These are phyloP conservation scores for Phylloscopus whistleri DNA, from an alignment of 2,113 vertebrate species.

Conservation along the genomic window DNA sequence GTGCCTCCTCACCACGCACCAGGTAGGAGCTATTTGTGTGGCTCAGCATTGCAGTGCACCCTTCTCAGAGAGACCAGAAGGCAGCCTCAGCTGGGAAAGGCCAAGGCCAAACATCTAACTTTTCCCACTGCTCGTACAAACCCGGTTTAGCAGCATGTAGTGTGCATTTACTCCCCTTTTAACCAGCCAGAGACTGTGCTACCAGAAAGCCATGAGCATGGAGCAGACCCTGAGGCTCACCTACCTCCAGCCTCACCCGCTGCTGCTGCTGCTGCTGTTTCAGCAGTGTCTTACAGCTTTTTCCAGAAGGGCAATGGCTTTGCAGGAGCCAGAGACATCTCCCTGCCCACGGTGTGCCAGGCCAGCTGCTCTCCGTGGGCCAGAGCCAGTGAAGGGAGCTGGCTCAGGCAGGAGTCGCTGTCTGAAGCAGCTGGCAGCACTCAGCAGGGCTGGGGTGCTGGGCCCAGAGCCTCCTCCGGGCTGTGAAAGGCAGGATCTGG, in stretches of 20 bases:
- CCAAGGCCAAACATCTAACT: neutral
- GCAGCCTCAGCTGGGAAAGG: neutral
- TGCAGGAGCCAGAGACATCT: neutral
- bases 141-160: neutral
- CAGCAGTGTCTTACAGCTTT: neutral
- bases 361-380: accelerated
- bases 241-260: accelerated
- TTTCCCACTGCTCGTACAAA: neutral
- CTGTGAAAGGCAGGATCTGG: neutral
- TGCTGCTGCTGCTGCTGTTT: neutral
- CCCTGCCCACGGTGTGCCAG: accelerated
- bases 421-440: neutral
- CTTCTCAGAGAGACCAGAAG: neutral
- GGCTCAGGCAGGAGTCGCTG: neutral
- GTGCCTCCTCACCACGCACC: accelerated
- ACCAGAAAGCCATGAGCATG: neutral
- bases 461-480: neutral
- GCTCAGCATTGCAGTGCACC: neutral
- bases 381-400: accelerated
- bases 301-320: neutral
- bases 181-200: neutral
- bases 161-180: neutral
- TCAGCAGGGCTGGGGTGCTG: neutral
- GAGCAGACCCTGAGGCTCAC: neutral
- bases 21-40: neutral